Evolutionary conservation across 2,113 vertebrate genomes (phyloP).

Genomic region (Corythaixoides concolor): DNA sequence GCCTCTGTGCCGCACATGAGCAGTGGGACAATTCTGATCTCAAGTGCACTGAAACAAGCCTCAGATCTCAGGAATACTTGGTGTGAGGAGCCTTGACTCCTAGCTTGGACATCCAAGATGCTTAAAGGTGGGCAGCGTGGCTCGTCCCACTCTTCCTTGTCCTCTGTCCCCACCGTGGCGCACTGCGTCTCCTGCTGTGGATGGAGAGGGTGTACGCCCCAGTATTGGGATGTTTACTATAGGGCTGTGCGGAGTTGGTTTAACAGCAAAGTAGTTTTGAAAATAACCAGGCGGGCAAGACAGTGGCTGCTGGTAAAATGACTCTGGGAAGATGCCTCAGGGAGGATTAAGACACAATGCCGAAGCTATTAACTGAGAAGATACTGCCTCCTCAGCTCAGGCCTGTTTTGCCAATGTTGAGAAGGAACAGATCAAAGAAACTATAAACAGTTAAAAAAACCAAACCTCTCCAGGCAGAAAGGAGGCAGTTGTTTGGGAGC

Average conservation of each 20-base stretch:
- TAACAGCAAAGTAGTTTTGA: neutral
- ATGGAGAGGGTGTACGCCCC: neutral
- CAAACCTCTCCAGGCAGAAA: neutral
- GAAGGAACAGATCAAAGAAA: slow-evolving; percentile 8
- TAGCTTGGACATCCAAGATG: neutral
- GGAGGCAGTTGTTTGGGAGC: neutral
- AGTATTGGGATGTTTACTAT: neutral
- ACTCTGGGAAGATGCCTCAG: slow-evolving; percentile 11
- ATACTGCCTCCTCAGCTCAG: neutral
- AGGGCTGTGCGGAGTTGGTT: neutral
- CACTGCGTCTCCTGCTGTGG: neutral
- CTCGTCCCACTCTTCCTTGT: neutral
- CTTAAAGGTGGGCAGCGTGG: neutral
- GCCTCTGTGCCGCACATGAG: neutral
- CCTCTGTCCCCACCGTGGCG: neutral
- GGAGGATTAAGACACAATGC: neutral
- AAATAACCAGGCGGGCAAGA: neutral
- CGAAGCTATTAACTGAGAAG: neutral
- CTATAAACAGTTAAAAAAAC: slow-evolving; percentile 28
- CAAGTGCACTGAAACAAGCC: neutral
- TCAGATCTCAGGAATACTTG: neutral
- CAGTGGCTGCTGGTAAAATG: slow-evolving; percentile 1
- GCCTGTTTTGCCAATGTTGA: neutral
- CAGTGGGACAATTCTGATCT: neutral
- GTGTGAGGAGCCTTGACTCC: neutral